phyloP scores from a whole-genome alignment of 2,888 invertebrate genomes.

The Archips crataeganus region DNA sequence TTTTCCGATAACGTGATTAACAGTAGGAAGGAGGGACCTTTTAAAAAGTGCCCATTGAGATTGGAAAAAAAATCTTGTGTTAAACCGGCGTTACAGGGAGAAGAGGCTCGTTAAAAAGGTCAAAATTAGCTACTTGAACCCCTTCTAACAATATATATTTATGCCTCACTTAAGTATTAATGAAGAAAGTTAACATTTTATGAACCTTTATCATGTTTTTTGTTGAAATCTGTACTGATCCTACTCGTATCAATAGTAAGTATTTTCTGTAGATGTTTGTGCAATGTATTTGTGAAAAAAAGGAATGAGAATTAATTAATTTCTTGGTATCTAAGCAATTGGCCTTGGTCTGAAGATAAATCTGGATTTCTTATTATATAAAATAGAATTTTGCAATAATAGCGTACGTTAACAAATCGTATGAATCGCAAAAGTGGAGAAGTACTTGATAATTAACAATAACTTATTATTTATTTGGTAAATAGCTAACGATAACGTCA shows the following conservation, averaged over 20 bases:
- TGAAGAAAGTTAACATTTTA: not conserved
- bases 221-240: no score
- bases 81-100: conserved; percentile 27
- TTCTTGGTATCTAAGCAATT: no score
- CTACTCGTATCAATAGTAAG: no score
- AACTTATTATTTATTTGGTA: conserved; percentile 1
- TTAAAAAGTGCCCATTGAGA: conserved; percentile 42
- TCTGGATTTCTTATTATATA: no score
- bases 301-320: no score
- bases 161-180: not conserved
- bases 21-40: conserved; percentile 25
- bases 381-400: not conserved
- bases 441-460: not conserved
- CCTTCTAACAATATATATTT: conserved; percentile 26
- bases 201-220: no score
- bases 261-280: no score
- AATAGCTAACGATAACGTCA: conserved; percentile 25
- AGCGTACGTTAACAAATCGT: not conserved
- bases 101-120: conserved; percentile 39
- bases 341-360: no score
- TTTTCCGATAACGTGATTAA: conserved; percentile 37
- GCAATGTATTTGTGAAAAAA: no score
- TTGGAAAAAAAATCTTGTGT: conserved; percentile 36
- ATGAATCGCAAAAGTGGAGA: not conserved
- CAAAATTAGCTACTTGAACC: conserved; percentile 41